Percentiles rank a stretch among this genome's conserved stretches.
phyloP scores from a whole-genome alignment of 2,888 invertebrate species.

The Hartigia nigra region DNA sequence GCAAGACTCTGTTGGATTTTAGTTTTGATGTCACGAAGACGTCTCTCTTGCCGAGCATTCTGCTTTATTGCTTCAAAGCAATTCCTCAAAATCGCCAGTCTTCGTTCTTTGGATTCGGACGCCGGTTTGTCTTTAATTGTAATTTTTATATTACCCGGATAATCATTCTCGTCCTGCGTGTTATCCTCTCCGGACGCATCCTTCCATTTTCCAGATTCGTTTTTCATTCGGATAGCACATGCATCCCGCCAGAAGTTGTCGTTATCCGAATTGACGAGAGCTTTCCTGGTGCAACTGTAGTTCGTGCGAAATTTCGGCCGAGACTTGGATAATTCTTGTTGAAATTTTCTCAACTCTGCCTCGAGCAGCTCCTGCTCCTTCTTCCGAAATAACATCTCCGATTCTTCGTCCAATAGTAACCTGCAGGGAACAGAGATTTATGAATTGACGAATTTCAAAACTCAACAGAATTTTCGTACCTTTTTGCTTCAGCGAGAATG shows the following conservation, averaged over 20 bases:
- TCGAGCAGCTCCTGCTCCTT: conserved; percentile 45
- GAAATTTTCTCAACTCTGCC: conserved; percentile 48
- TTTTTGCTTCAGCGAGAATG: conserved; percentile 37
- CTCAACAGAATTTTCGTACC: conserved; percentile 24
- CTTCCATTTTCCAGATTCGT: not conserved
- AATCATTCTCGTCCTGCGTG: conserved; percentile 8
- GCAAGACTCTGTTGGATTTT: conserved; percentile 39
- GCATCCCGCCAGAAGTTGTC: conserved; percentile 47
- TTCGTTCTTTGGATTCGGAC: conserved; percentile 26
- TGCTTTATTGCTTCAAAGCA: conserved; percentile 39
- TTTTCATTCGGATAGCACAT: conserved; percentile 1
- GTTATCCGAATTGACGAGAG: conserved; percentile 40
- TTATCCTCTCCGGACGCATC: not conserved
- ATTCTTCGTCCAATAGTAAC: conserved; percentile 40
- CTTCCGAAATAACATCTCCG: conserved; percentile 35
- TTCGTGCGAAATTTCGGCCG: conserved; percentile 46
- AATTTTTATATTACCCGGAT: conserved; percentile 46
- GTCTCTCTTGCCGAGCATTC: conserved; percentile 40
- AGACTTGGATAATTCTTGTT: conserved; percentile 37
- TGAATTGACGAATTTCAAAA: not conserved
- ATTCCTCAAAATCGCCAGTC: conserved; percentile 31
- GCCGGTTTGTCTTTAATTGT: conserved; percentile 53
- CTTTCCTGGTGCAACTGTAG: conserved; percentile 37
- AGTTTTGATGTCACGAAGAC: conserved; percentile 39
- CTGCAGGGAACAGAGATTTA: conserved; percentile 25